A percentile compares a stretch with the other conserved stretches of the same genome.
Conservation (phyloP, 2,888 invertebrate genomes). For the Gymnoscelis rufifasciata region DNA sequence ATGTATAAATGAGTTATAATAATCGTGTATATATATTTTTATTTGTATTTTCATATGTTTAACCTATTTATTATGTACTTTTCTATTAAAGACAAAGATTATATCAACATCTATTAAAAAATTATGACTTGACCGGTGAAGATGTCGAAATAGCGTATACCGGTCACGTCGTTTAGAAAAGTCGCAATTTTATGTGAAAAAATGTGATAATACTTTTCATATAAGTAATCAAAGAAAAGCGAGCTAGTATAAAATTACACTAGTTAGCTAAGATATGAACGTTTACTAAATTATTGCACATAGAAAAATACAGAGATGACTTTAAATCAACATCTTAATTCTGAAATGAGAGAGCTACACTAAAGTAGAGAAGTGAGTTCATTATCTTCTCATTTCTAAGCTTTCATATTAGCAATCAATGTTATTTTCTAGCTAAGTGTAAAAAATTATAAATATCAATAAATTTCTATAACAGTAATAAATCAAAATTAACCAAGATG, state of each 20-base stretch:
- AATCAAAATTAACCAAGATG: constrained; percentile 20
- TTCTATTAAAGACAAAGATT: constrained; percentile 74
- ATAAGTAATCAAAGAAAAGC: constrained; percentile 63
- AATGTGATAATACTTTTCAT: constrained; percentile 40
- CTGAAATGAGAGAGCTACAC: constrained; percentile 25
- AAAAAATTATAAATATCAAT: constrained; percentile 2
- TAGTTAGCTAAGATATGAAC: constrained; percentile 76
- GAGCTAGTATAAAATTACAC: constrained; percentile 56
- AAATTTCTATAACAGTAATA: constrained; percentile 16
- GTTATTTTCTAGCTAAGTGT: background rate
- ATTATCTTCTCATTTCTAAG: constrained; percentile 26
- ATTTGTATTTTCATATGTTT: constrained; percentile 72
- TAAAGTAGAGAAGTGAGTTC: constrained; percentile 14
- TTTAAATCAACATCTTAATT: constrained; percentile 29
- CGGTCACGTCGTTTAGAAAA: constrained; percentile 31
- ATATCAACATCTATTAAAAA: constrained; percentile 69
- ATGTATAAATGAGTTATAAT: constrained; percentile 71
- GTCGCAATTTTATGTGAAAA: constrained; percentile 41
- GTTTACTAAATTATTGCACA: constrained; percentile 65
- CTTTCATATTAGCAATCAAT: constrained; percentile 4
- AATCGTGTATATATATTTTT: constrained; percentile 79
- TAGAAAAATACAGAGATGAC: constrained; percentile 67
- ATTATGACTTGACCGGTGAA: constrained; percentile 36
- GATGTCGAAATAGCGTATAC: constrained; percentile 11
- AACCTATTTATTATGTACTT: constrained; percentile 75